Evolutionary conservation across 2,888 invertebrate species (phyloP), one percentile per base, ranked within the genome.

Genomic region (Lasioglossum leucozonium): DNA sequence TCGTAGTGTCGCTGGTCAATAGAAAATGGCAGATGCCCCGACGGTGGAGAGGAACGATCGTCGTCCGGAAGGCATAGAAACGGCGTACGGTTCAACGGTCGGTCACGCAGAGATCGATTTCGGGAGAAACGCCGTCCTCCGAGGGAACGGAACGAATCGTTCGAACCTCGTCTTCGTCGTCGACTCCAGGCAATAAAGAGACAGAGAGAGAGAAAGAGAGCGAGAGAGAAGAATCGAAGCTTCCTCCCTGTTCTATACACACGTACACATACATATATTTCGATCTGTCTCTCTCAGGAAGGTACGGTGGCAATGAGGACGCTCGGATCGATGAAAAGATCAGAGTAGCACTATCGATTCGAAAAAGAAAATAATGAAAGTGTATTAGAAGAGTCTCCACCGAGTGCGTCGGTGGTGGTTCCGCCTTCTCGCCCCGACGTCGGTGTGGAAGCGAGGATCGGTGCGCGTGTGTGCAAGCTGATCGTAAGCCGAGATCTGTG

Each of bases 291-390:
- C 8, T 22, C 22, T 51, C 30, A n/a, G n/a, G n/a, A n/a, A n/a
- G n/a, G 30, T 73, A 58, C 51, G 67, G 37, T 69, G 75, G 77
- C 77, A 80, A 82, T 77, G 87, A 86, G 86, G 86, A 82, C 86
- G 65, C 42, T 79, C 62, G 44, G 77, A 82, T 86, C 87, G 87
- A 86, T 85, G 37, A 77, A 69, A 40, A 74, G 71, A 77, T 85
- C 79, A 47, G 72, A 77, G 62, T 73, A 76, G 71, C 76, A 65
- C n/a, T 71, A 40, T 58, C 40, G 69, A 75, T 67, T 47, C n/a
- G 3, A 34, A 34, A 34, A 34, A 34, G 34, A 34, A 30, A 40
- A 72, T 34, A 71, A 80, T 72, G 86, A 79, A 81, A 78, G 83
- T 71, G 69, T 77, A 30, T 8, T 77, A 69, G 74, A 74, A 76